Evolutionary conservation across 2,888 invertebrate genomes (phyloP).

Genomic region (Caenorhabditis imperialis): DNA sequence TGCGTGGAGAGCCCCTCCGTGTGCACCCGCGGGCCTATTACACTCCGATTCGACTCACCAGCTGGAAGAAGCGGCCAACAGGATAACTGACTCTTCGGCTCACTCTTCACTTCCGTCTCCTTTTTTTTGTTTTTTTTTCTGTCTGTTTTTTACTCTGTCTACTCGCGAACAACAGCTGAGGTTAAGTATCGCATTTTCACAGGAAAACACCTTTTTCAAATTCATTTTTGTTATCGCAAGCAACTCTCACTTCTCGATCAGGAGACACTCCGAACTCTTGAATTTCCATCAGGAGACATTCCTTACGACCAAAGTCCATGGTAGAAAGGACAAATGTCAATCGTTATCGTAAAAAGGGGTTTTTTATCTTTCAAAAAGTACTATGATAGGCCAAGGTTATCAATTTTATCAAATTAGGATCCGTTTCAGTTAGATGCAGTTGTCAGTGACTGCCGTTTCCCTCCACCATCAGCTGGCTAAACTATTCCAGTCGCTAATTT

Average conservation of each 20-base stretch:
- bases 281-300: background rate
- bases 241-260: too few species aligned
- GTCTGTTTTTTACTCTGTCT: background rate
- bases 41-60: constrained; percentile 43
- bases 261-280: background rate
- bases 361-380: background rate
- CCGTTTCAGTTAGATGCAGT: too few species aligned
- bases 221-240: too few species aligned
- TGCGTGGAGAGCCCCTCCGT: constrained; percentile 3
- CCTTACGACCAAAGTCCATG: background rate
- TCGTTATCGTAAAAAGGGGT: background rate
- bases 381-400: constrained; percentile 22
- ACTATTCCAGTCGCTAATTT: too few species aligned
- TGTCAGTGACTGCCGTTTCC: too few species aligned
- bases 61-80: constrained; percentile 30
- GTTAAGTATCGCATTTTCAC: background rate
- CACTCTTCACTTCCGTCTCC: constrained; percentile 12
- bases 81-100: constrained; percentile 17
- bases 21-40: constrained; percentile 44
- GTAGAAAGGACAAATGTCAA: background rate
- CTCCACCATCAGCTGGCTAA: constrained; percentile 3
- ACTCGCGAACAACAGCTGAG: background rate
- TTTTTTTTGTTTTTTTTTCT: constrained; percentile 2
- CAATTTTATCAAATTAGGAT: constrained; percentile 32
- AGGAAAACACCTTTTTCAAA: too few species aligned